Base-by-base conservation (phyloP, 2,113 vertebrate genomes). In the Orycteropus afer region DNA sequence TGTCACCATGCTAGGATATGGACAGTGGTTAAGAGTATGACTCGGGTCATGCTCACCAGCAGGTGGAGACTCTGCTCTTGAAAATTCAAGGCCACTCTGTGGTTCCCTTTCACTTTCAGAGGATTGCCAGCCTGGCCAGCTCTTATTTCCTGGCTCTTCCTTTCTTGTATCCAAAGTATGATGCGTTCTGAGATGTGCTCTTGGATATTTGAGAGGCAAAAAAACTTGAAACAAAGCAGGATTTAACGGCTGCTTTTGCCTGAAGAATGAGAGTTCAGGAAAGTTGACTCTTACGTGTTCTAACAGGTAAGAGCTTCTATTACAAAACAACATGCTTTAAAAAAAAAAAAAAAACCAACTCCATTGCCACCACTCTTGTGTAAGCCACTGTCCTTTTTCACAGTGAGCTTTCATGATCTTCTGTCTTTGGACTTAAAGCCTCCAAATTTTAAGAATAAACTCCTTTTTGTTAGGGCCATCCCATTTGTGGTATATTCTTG, bases 131-230 rank as follows among this genome's bases (percentile, higher is more conserved):
- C 22, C 53, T 10, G 14, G 27, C 8, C 76, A 6, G 49, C 40
- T 93, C 49, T 59, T 7, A 40, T 65, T n/a, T 81, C 57, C 47
- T 49, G 4, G 47, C 65, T 80, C 0, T 7, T 53, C 23, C 42
- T 18, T 51, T 27, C 29, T 12, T 1, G 40, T 32, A 29, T 65
- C 45, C 53, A n/a, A 80, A 42, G 47, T 12, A 32, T 29, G 29
- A 42, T 25, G 40, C 22, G 20, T 45, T 8, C n/a, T 1, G 53
- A 71, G 49, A 45, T 3, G 7, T n/a, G 4, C 40, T 47, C 85
- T 84, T 40, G 49, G n/a, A 67, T 74, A 65, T 73, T 18, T 47
- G 65, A 81, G 79, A 93, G 91, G 65, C 73, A n/a, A 18, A 78
- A 84, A 87, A 67, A 79, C 83, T 0, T 32, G 78, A 51, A 20